A percentile compares a stretch with the other conserved stretches of the same genome.
phyloP scores from a whole-genome alignment of 2,797 vertebrate genomes.

The Semaprochilodus insignis region DNA sequence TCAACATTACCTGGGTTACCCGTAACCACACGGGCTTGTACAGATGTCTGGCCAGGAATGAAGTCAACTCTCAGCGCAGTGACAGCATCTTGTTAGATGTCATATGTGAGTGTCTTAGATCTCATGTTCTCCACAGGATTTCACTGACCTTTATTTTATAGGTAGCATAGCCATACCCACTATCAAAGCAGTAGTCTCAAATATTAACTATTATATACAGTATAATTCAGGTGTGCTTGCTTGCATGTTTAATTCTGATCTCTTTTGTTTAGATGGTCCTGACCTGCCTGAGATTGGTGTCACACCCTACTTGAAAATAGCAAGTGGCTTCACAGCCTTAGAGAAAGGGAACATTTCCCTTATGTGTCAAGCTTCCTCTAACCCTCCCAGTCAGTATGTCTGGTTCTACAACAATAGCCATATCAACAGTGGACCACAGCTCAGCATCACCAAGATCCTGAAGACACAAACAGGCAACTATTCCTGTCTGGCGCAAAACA shows the following conservation, averaged over 20 bases:
- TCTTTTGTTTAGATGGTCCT: constrained; percentile 80
- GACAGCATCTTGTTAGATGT: constrained; percentile 76
- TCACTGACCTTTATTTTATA: background rate
- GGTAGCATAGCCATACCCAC: too few species aligned
- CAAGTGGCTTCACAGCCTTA: constrained; percentile 84
- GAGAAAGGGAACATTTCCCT: constrained; percentile 87
- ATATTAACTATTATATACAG: too few species aligned
- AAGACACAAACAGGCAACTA: constrained; percentile 87
- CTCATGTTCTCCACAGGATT: background rate
- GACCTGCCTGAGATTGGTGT: constrained; percentile 85
- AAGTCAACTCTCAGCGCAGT: constrained; percentile 81
- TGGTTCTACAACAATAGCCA: constrained; percentile 91
- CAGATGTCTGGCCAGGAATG: constrained; percentile 79
- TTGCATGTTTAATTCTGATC: background rate
- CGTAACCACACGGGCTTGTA: constrained; percentile 87
- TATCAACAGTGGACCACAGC: constrained; percentile 80
- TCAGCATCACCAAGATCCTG: constrained; percentile 79
- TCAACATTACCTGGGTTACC: constrained; percentile 76
- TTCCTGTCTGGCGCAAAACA: constrained; percentile 88
- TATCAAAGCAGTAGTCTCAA: too few species aligned
- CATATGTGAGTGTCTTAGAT: constrained; percentile 81
- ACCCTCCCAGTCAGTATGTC: constrained; percentile 86
- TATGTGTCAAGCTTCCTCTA: constrained; percentile 87
- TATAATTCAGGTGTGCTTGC: background rate
- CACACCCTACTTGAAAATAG: constrained; percentile 81